A percentile compares a stretch with the other conserved stretches of the same genome.
phyloP scores from a whole-genome alignment of 2,797 vertebrate species.

The Salarias fasciatus region DNA sequence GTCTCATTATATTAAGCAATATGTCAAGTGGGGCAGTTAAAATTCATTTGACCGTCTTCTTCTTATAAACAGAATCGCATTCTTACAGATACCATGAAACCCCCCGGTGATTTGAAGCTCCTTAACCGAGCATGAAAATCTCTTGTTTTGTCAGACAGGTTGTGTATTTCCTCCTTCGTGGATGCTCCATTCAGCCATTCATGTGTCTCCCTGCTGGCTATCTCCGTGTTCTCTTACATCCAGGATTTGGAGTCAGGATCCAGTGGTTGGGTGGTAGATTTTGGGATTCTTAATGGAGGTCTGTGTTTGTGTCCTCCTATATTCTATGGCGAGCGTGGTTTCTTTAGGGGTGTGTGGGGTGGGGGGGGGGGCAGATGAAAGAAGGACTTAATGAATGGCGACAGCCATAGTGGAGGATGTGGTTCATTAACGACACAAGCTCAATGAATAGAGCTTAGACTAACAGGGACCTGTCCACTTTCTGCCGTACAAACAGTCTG shows the following conservation, averaged over 20 bases:
- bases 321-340: constrained; percentile 74
- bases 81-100: constrained; percentile 45
- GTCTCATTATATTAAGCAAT: constrained; percentile 4
- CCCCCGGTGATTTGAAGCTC: constrained; percentile 51
- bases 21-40: constrained; percentile 18
- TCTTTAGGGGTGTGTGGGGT: constrained; percentile 54
- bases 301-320: constrained; percentile 72
- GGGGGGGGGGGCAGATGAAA: constrained; percentile 80
- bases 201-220: constrained; percentile 41
- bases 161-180: constrained; percentile 57
- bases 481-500: constrained; percentile 62
- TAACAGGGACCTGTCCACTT: constrained; percentile 72
- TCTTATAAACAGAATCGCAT: constrained; percentile 21
- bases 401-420: constrained; percentile 82
- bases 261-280: constrained; percentile 68
- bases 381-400: constrained; percentile 81
- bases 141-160: constrained; percentile 64
- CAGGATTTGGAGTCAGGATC: constrained; percentile 59
- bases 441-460: constrained; percentile 78
- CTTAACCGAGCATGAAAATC: constrained; percentile 70
- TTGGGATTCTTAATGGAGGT: constrained; percentile 71
- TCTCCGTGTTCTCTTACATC: constrained; percentile 27
- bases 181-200: constrained; percentile 55
- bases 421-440: constrained; percentile 85
- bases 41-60: constrained; percentile 28